phyloP scores from a whole-genome alignment of 2,888 invertebrate genomes.

The Hoplodrina blanda region DNA sequence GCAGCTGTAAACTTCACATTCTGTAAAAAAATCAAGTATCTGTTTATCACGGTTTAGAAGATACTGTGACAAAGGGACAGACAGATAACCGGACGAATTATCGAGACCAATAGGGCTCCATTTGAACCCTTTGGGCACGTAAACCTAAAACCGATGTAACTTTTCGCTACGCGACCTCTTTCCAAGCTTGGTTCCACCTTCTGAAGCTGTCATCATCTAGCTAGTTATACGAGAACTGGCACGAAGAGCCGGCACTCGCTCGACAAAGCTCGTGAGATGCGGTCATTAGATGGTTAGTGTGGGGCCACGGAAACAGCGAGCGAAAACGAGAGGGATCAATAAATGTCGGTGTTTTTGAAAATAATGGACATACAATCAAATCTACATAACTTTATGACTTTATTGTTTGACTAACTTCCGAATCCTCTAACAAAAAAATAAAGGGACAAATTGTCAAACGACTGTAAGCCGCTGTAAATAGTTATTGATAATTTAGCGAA shows the following conservation, averaged over 20 bases:
- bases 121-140: too few species aligned
- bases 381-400: not conserved
- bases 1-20: too few species aligned
- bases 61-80: too few species aligned
- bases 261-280: constrained; percentile 39
- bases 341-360: not conserved
- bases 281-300: constrained; percentile 60
- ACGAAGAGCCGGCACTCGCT: constrained; percentile 28
- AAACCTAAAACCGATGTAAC: not conserved
- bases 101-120: too few species aligned
- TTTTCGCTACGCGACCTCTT: constrained; percentile 13
- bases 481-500: too few species aligned
- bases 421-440: too few species aligned
- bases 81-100: too few species aligned
- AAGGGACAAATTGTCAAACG: too few species aligned
- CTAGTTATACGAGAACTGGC: constrained; percentile 35
- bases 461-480: too few species aligned
- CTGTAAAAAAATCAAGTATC: too few species aligned
- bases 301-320: constrained; percentile 33
- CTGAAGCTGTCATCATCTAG: constrained; percentile 12
- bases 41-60: too few species aligned
- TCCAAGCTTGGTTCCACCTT: constrained; percentile 8
- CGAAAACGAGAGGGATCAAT: not conserved
- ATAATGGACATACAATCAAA: not conserved
- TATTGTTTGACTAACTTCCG: too few species aligned